phyloP scores from a whole-genome alignment of 2,797 vertebrate species.

The Schizopygopsis malacanthus region DNA sequence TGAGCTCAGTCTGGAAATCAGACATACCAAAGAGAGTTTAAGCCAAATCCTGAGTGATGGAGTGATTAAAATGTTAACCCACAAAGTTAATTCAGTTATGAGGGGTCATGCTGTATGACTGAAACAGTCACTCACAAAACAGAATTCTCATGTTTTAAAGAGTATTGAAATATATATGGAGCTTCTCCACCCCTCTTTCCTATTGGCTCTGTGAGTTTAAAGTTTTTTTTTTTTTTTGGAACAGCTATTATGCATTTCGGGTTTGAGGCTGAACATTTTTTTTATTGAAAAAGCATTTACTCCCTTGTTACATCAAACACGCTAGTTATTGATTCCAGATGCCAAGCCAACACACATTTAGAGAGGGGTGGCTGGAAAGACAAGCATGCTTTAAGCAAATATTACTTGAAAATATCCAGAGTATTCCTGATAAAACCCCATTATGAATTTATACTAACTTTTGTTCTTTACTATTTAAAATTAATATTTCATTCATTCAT shows the following conservation, averaged over 20 bases:
- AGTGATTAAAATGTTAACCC: constrained; percentile 41
- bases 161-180: too few species aligned
- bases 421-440: neutral
- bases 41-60: constrained; percentile 7
- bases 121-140: neutral
- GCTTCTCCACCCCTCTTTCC: constrained; percentile 65
- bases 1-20: constrained; percentile 8
- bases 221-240: neutral
- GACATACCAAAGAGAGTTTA: constrained; percentile 32
- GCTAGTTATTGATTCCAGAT: constrained; percentile 71
- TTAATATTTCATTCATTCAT: neutral
- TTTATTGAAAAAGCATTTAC: constrained; percentile 37
- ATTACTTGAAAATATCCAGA: neutral
- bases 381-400: neutral
- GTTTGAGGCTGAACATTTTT: neutral
- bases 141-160: neutral
- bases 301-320: constrained; percentile 32
- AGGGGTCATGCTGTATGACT: constrained; percentile 19
- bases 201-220: constrained; percentile 66
- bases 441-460: neutral
- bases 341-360: constrained; percentile 47
- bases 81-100: neutral
- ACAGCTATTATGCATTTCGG: constrained; percentile 59
- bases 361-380: neutral
- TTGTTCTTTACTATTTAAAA: neutral